These are phyloP conservation scores for Microtus oregoni DNA, from an alignment of 2,113 vertebrate genomes.

Conservation along the genomic window DNA sequence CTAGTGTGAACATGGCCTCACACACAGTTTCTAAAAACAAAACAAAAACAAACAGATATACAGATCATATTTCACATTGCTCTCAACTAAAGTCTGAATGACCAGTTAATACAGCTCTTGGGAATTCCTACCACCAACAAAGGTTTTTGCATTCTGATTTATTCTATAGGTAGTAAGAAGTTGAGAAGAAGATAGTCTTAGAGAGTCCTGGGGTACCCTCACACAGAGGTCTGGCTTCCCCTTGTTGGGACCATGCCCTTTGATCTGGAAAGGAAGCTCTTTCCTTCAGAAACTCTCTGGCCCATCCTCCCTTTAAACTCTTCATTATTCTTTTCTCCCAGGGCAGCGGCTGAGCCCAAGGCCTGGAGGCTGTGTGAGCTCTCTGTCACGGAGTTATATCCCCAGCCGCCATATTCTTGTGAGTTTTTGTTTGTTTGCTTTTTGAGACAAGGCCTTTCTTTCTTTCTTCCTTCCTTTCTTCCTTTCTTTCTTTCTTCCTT, in stretches of 20 bases:
- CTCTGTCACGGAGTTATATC: neutral
- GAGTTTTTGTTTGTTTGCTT: too few relatives aligned
- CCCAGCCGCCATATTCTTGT: too few relatives aligned
- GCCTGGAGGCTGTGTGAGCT: neutral
- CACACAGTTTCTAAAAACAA: neutral
- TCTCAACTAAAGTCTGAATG: slow-evolving; percentile 16
- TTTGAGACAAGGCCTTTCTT: too few relatives aligned
- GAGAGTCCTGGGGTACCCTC: neutral
- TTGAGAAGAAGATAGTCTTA: slow-evolving; percentile 27
- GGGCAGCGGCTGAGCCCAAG: neutral
- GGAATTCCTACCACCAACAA: slow-evolving; percentile 19
- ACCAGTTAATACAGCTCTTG: slow-evolving; percentile 6
- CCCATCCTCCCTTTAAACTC: neutral
- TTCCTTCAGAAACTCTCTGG: neutral
- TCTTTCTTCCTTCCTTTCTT: too few relatives aligned
- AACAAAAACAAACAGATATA: neutral
- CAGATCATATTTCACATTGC: slow-evolving; percentile 10
- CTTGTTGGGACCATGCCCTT: neutral
- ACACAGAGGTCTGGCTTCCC: neutral
- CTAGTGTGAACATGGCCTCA: slow-evolving; percentile 9
- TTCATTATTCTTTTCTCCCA: rapidly evolving
- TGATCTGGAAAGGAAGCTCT: neutral
- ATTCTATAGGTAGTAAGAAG: neutral
- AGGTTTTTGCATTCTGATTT: slow-evolving; percentile 18
- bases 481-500: too few relatives aligned